Conservation (phyloP, 2,888 invertebrate genomes). For the Tenthredo notha region DNA sequence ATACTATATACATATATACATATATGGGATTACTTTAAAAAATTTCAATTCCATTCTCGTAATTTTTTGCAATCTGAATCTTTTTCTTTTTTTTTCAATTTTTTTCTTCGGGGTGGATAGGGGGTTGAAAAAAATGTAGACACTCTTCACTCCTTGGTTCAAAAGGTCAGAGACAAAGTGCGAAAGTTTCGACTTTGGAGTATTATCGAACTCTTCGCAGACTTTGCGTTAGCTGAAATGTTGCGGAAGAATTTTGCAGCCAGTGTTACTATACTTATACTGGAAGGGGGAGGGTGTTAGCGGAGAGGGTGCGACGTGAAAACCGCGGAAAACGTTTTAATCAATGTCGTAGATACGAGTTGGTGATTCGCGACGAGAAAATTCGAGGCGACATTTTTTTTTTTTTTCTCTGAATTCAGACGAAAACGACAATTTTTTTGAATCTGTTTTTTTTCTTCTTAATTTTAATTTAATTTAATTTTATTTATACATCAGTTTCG, state of each 20-base stretch:
- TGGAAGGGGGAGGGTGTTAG: neutral
- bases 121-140: neutral
- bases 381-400: neutral
- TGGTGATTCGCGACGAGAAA: constrained; percentile 59
- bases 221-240: neutral
- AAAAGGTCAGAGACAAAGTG: constrained; percentile 34
- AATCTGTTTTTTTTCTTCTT: neutral
- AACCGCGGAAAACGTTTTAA: constrained; percentile 25
- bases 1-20: too few relatives aligned
- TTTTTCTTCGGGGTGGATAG: too few relatives aligned
- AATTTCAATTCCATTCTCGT: neutral
- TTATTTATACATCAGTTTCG: too few relatives aligned
- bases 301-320: neutral
- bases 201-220: neutral
- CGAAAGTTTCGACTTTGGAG: neutral
- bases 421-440: neutral
- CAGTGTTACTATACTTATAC: neutral
- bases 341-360: constrained; percentile 32
- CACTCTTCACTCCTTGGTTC: neutral
- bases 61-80: neutral
- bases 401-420: neutral
- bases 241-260: neutral
- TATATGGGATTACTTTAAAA: neutral
- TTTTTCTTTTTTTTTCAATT: neutral
- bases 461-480: neutral